Evolutionary conservation across 2,797 vertebrate species (phyloP).

Genomic region (Microctenopoma steveboyesi): DNA sequence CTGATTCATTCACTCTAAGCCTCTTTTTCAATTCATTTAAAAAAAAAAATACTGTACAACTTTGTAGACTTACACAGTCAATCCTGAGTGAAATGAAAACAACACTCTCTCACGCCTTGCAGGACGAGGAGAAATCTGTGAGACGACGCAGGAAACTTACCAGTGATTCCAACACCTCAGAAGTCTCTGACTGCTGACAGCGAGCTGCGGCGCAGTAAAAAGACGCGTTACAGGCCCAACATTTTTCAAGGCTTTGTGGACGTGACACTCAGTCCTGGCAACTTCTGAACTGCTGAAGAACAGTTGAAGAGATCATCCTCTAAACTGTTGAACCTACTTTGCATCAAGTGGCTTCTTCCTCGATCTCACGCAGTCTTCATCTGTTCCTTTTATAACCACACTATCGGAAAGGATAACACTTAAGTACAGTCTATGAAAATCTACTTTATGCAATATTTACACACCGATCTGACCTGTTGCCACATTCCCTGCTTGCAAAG

Average conservation of each 20-base stretch:
- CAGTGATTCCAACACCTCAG: conserved; percentile 81
- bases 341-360: conserved; percentile 30
- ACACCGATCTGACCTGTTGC: conserved; percentile 2
- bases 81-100: not conserved
- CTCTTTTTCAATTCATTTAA: too few relatives aligned
- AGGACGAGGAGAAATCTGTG: conserved; percentile 84
- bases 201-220: conserved; percentile 12
- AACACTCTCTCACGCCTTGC: conserved; percentile 10
- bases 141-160: conserved; percentile 77
- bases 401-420: not conserved
- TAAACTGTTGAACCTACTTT: conserved; percentile 19
- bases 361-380: conserved; percentile 4
- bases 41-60: too few relatives aligned
- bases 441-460: not conserved
- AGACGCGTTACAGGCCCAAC: conserved; percentile 26
- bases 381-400: conserved; percentile 1
- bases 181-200: conserved; percentile 83
- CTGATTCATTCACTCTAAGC: too few relatives aligned
- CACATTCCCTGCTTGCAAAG: conserved; percentile 36
- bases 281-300: conserved; percentile 29
- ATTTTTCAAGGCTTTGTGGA: conserved; percentile 10
- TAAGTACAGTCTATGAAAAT: conserved; percentile 6
- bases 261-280: conserved; percentile 14
- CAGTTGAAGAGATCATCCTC: conserved; percentile 22
- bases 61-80: too few relatives aligned